Percentiles rank a stretch among this genome's conserved stretches.
Conservation (phyloP, 2,113 vertebrate genomes). For the Ancistrus triradiatus region DNA sequence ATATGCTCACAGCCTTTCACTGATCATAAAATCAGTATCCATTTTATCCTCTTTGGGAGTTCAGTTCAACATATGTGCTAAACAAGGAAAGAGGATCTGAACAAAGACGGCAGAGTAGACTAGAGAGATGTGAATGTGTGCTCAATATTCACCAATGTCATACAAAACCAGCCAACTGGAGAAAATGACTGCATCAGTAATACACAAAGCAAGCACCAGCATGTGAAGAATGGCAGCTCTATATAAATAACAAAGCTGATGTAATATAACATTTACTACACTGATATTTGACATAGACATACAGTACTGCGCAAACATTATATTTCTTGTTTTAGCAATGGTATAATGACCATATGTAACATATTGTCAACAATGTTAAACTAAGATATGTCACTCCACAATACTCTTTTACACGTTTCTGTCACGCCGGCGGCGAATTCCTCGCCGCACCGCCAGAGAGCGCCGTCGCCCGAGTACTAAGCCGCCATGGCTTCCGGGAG, state of each 20-base stretch:
- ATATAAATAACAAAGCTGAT: conserved; percentile 8
- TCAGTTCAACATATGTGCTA: conserved; percentile 18
- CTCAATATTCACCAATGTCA: conserved; percentile 19
- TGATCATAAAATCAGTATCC: conserved; percentile 27
- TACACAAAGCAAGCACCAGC: conserved; percentile 11
- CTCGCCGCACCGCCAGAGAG: too few relatives aligned
- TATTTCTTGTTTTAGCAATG: too few relatives aligned
- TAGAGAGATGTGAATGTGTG: conserved; percentile 25
- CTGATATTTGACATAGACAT: not conserved
- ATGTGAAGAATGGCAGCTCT: not conserved
- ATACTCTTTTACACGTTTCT: too few relatives aligned
- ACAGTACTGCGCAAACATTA: too few relatives aligned
- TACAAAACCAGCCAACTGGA: conserved; percentile 21
- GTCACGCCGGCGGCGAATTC: too few relatives aligned
- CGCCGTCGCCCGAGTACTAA: too few relatives aligned
- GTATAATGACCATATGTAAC: too few relatives aligned
- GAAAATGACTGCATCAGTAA: conserved; percentile 21
- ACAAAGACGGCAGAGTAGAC: conserved; percentile 15
- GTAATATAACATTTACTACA: conserved; percentile 5
- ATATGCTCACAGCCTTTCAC: conserved; percentile 1
- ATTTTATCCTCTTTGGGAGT: conserved; percentile 23
- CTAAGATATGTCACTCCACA: too few relatives aligned
- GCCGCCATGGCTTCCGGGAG: too few relatives aligned
- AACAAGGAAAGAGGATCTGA: conserved; percentile 22
- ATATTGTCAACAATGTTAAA: too few relatives aligned